These are phyloP conservation scores for Scalopus aquaticus DNA, from an alignment of 2,113 vertebrate species.

Conservation along the genomic window DNA sequence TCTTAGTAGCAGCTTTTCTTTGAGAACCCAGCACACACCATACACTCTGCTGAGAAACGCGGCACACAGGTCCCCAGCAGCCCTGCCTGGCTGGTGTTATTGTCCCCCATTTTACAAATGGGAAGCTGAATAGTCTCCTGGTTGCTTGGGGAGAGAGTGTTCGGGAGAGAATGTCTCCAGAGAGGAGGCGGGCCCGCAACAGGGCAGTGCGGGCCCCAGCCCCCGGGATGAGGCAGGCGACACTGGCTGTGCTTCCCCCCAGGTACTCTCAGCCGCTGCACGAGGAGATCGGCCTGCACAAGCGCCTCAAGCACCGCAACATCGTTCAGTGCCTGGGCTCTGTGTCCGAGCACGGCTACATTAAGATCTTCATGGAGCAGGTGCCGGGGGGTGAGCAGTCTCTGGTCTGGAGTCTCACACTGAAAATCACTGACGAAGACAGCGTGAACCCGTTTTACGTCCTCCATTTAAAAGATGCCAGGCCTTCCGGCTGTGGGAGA, in stretches of 20 bases:
- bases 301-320: conserved; percentile 89
- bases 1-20: neutral
- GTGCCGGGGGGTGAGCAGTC: conserved; percentile 88
- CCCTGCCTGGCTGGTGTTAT: neutral
- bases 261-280: conserved; percentile 89
- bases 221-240: neutral
- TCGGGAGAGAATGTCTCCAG: neutral
- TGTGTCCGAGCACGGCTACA: conserved; percentile 87
- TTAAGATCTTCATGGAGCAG: conserved; percentile 93
- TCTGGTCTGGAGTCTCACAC: neutral
- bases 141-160: neutral
- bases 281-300: conserved; percentile 90
- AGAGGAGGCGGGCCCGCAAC: neutral
- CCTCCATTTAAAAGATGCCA: neutral
- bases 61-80: neutral
- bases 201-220: neutral
- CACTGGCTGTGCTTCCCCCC: neutral
- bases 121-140: neutral
- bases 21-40: neutral
- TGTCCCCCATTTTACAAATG: neutral
- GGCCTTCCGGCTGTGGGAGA: neutral
- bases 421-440: neutral
- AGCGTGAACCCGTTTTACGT: neutral
- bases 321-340: conserved; percentile 91
- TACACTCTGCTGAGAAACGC: neutral